A percentile compares a stretch with the other conserved stretches of the same genome.
Evolutionary conservation across 2,888 invertebrate genomes (phyloP).

Genomic region (Cosmopolites sordidus): DNA sequence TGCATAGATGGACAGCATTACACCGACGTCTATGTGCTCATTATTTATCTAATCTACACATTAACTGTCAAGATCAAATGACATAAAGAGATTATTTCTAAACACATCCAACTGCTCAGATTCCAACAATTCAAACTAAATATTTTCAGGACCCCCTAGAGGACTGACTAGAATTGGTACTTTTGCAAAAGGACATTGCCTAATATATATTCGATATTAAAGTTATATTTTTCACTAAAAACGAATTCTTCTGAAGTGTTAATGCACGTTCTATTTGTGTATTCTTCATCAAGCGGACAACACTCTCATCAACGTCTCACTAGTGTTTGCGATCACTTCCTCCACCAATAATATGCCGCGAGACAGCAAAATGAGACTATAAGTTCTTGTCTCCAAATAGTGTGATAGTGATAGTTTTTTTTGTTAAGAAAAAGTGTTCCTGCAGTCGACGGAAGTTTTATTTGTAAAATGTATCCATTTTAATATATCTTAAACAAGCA

Average conservation of each 20-base stretch:
- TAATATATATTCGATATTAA: constrained; percentile 6
- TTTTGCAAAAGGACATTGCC: constrained; percentile 12
- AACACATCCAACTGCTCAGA: constrained; percentile 21
- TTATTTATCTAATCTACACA: constrained; percentile 31
- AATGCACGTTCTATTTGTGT: constrained; percentile 27
- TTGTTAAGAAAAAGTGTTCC: no score
- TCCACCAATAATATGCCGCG: no score
- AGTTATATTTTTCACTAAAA: constrained; percentile 10
- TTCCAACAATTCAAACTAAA: constrained; percentile 14
- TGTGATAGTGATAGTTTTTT: no score
- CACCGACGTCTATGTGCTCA: constrained; percentile 19
- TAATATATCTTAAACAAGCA: no score
- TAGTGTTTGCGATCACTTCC: background rate
- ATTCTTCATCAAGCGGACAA: constrained; percentile 23
- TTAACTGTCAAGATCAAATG: constrained; percentile 23
- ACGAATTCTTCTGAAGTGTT: constrained; percentile 3
- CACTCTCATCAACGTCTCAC: constrained; percentile 25
- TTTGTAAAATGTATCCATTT: no score
- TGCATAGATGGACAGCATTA: constrained; percentile 21
- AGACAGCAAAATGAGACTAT: constrained; percentile 6
- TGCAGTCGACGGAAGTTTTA: no score
- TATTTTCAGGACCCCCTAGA: background rate
- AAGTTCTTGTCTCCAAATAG: no score
- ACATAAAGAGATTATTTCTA: background rate
- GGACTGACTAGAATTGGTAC: constrained; percentile 12